Evolutionary conservation across 2,113 vertebrate species (phyloP).

Genomic region (Oncorhynchus keta): DNA sequence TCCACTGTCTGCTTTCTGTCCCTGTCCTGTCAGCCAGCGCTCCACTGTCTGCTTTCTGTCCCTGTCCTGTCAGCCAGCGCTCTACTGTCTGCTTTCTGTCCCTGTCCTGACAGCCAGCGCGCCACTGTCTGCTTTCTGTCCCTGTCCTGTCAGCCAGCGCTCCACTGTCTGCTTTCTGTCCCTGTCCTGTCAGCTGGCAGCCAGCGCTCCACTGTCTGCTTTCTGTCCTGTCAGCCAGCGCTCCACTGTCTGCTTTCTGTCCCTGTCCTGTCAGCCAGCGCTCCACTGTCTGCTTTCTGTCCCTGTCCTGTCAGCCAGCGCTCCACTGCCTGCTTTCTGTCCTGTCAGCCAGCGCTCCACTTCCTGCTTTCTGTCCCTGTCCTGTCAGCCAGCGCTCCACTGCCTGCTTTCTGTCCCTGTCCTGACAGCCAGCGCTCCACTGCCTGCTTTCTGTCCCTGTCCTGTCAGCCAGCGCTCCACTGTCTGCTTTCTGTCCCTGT

Average conservation of each 20-base stretch:
- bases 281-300: not conserved
- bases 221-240: not conserved
- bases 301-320: too few relatives aligned
- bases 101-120: constrained; percentile 34
- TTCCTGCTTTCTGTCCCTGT: too few relatives aligned
- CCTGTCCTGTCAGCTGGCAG: not conserved
- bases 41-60: not conserved
- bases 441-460: constrained; percentile 45
- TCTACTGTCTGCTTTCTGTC: not conserved
- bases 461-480: constrained; percentile 49
- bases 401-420: too few relatives aligned
- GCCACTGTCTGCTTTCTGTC: not conserved
- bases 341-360: too few relatives aligned
- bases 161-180: not conserved
- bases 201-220: not conserved
- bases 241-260: constrained; percentile 19
- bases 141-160: constrained; percentile 34
- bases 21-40: not conserved
- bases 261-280: constrained; percentile 51
- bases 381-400: too few relatives aligned
- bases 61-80: constrained; percentile 32
- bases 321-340: too few relatives aligned
- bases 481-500: too few relatives aligned
- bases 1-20: not conserved
- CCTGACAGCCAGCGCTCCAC: too few relatives aligned